A percentile compares a stretch with the other conserved stretches of the same genome.
Evolutionary conservation across 2,888 invertebrate species (phyloP).

Genomic region (Hedychridium roseum): DNA sequence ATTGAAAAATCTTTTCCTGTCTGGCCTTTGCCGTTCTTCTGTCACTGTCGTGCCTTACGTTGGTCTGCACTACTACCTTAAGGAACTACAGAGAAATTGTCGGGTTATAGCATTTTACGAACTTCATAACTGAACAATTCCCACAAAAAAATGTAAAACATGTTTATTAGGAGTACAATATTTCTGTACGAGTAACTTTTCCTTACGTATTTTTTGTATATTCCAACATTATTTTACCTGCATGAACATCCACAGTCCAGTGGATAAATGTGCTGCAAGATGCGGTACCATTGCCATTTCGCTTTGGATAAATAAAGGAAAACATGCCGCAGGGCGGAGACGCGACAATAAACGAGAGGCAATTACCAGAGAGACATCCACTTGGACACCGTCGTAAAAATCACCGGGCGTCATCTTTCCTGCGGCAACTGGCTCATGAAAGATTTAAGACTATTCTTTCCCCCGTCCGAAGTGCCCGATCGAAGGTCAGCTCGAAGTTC

Average conservation of each 20-base stretch:
- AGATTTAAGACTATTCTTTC: conserved; percentile 28
- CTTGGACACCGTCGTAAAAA: conserved; percentile 13
- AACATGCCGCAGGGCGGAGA: background rate
- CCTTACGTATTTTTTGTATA: background rate
- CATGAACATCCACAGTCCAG: conserved; percentile 7
- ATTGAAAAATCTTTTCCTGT: no score
- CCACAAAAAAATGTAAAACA: no score
- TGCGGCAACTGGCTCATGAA: conserved; percentile 26
- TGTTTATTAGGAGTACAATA: no score
- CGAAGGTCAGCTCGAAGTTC: conserved; percentile 12
- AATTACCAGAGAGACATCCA: conserved; percentile 19
- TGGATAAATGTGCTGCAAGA: conserved; percentile 26
- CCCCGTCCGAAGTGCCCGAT: conserved; percentile 1
- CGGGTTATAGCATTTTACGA: no score
- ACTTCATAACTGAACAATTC: no score
- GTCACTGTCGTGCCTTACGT: no score
- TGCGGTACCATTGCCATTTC: conserved; percentile 1
- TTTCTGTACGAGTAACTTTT: no score
- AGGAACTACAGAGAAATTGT: no score
- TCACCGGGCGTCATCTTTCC: conserved; percentile 8
- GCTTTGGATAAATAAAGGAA: conserved; percentile 28
- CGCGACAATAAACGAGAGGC: conserved; percentile 23
- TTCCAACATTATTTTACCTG: conserved; percentile 5
- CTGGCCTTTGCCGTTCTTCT: no score
- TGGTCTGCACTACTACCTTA: no score